phyloP scores from a whole-genome alignment of 53 echinoderm and acorn worm genomes.

The Temnopleurus reevesii region DNA sequence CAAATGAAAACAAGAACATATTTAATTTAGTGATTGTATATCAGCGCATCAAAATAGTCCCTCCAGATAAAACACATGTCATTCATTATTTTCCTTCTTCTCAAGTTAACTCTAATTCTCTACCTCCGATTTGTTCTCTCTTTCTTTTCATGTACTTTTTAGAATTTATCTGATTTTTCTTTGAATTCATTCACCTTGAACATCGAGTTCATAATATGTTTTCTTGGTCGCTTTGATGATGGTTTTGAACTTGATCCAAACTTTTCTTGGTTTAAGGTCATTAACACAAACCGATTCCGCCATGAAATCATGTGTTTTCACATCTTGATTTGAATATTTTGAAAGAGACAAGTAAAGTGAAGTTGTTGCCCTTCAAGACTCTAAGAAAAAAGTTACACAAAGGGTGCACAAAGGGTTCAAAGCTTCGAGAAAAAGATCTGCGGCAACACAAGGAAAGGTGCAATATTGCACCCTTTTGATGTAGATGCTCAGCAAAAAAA shows the following conservation, averaged over 20 bases:
- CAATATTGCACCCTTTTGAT: too few species aligned
- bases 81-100: not conserved
- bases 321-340: too few species aligned
- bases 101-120: not conserved
- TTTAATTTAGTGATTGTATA: too few species aligned
- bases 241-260: conserved; percentile 3
- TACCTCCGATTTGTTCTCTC: not conserved
- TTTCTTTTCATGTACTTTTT: not conserved
- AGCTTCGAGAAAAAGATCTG: too few species aligned
- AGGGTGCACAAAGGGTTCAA: too few species aligned
- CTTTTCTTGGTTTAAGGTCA: conserved; percentile 2
- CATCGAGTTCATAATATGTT: not conserved
- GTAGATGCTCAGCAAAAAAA: too few species aligned
- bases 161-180: not conserved
- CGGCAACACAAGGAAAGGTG: too few species aligned
- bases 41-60: not conserved
- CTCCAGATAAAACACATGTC: not conserved
- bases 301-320: conserved; percentile 1
- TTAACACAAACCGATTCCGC: not conserved
- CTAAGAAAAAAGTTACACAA: too few species aligned
- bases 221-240: not conserved
- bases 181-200: not conserved
- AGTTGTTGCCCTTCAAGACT: too few species aligned
- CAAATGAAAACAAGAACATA: too few species aligned
- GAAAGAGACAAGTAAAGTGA: too few species aligned